Percentiles rank a stretch among this genome's conserved stretches.
These are phyloP conservation scores for Catamblyrhynchus diadema DNA, from an alignment of 2,797 vertebrate genomes.

Conservation along the genomic window DNA sequence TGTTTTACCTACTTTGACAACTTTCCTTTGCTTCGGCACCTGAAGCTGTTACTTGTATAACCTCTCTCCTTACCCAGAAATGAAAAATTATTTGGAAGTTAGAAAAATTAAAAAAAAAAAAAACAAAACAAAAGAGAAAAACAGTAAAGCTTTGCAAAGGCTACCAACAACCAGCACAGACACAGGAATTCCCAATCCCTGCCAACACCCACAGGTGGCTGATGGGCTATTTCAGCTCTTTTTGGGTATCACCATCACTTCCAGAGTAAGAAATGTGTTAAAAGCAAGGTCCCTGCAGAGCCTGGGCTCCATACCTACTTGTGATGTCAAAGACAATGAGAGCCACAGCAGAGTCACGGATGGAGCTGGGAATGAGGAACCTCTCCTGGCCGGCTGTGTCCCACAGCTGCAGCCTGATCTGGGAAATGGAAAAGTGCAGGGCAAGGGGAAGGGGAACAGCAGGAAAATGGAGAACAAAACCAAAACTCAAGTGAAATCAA, in stretches of 20 bases:
- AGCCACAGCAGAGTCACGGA: constrained; percentile 89
- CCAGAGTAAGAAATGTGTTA: neutral
- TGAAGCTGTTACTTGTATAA: neutral
- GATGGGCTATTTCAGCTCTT: neutral
- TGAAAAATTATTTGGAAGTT: neutral
- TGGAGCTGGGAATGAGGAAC: constrained; percentile 92
- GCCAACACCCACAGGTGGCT: neutral
- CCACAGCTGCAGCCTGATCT: constrained; percentile 92
- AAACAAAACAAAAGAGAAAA: neutral
- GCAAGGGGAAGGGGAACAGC: constrained; percentile 28
- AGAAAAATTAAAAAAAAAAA: neutral
- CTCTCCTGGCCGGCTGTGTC: constrained; percentile 90
- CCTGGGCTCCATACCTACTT: constrained; percentile 73
- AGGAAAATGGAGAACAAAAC: constrained; percentile 66
- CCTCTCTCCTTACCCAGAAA: neutral
- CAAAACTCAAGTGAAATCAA: constrained; percentile 60
- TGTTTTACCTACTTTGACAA: neutral
- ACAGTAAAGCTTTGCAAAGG: neutral
- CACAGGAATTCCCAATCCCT: neutral
- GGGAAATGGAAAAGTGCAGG: constrained; percentile 70
- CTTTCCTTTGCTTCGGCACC: neutral
- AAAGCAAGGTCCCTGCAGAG: neutral
- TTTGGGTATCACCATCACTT: neutral
- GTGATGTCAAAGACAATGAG: constrained; percentile 92
- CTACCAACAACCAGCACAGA: neutral